phyloP scores from a whole-genome alignment of 2,113 vertebrate species.

The Corapipo altera region DNA sequence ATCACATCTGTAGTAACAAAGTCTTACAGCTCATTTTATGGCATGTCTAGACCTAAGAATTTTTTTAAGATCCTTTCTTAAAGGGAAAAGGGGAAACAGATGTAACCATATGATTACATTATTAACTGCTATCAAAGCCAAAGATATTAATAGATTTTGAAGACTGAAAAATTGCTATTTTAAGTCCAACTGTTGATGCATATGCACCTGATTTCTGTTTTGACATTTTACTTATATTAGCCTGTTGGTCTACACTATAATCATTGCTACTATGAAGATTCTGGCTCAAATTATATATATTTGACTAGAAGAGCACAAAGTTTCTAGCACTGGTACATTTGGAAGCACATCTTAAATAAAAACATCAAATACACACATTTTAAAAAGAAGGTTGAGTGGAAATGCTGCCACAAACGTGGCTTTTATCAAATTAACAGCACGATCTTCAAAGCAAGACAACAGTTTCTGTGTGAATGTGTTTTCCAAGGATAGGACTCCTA shows the following conservation, averaged over 20 bases:
- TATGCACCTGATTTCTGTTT: neutral
- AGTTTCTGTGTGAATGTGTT: neutral
- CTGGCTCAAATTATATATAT: neutral
- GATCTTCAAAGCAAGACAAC: neutral
- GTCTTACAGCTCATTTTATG: neutral
- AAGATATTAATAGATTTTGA: neutral
- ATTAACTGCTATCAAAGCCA: neutral
- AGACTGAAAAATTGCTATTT: neutral
- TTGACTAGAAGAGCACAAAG: neutral
- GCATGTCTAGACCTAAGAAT: neutral
- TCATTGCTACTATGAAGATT: neutral
- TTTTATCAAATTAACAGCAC: neutral
- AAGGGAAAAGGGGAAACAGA: neutral
- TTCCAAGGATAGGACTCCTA: neutral
- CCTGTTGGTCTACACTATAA: neutral
- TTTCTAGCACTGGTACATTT: neutral
- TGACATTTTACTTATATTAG: neutral
- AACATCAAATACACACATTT: neutral
- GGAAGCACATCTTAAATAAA: neutral
- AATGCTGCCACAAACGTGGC: neutral
- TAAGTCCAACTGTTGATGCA: neutral
- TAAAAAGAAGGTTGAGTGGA: neutral
- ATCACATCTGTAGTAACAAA: neutral
- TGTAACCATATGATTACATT: neutral
- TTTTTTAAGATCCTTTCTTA: neutral